Percentiles rank a stretch among this genome's conserved stretches.
These are phyloP conservation scores for Hephaestus fuliginosus DNA, from an alignment of 2,797 vertebrate genomes.

Conservation along the genomic window DNA sequence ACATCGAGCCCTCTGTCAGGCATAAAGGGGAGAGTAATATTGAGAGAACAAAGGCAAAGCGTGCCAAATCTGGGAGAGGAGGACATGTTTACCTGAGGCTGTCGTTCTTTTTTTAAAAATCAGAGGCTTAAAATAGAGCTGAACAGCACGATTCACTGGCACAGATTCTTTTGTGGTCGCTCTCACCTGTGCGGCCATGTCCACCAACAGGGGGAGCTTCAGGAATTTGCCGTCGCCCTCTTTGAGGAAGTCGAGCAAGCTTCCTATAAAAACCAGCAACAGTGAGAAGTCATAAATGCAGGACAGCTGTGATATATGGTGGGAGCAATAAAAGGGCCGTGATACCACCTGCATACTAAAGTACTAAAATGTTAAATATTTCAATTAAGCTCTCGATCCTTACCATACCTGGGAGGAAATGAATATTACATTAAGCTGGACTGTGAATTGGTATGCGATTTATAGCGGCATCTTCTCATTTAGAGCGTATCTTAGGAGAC, in stretches of 20 bases:
- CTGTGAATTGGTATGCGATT: background rate
- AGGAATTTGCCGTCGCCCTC: slow-evolving; percentile 96
- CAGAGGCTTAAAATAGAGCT: slow-evolving; percentile 62
- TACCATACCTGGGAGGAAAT: background rate
- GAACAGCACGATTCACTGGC: slow-evolving; percentile 15
- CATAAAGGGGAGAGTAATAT: background rate
- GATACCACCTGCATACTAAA: slow-evolving; percentile 26
- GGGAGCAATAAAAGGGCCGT: background rate
- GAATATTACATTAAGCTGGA: slow-evolving; percentile 43
- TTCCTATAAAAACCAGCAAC: slow-evolving; percentile 84
- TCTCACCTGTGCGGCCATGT: slow-evolving; percentile 97
- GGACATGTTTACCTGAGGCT: slow-evolving; percentile 34
- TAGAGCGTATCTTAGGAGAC: background rate
- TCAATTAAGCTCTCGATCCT: background rate
- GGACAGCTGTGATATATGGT: slow-evolving; percentile 14
- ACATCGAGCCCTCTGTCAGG: slow-evolving; percentile 23
- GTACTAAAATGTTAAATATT: slow-evolving; percentile 27
- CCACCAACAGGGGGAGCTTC: slow-evolving; percentile 94
- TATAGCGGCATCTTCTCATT: slow-evolving; percentile 17
- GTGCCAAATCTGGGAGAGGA: slow-evolving; percentile 32
- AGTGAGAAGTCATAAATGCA: slow-evolving; percentile 37
- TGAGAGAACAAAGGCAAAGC: slow-evolving; percentile 44
- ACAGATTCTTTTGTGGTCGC: background rate
- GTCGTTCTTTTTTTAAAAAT: slow-evolving; percentile 23
- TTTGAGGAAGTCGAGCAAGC: slow-evolving; percentile 95